A percentile compares a stretch with the other conserved stretches of the same genome.
These are phyloP conservation scores for Linyphia triangularis DNA, from an alignment of 2,888 invertebrate genomes.

Conservation along the genomic window DNA sequence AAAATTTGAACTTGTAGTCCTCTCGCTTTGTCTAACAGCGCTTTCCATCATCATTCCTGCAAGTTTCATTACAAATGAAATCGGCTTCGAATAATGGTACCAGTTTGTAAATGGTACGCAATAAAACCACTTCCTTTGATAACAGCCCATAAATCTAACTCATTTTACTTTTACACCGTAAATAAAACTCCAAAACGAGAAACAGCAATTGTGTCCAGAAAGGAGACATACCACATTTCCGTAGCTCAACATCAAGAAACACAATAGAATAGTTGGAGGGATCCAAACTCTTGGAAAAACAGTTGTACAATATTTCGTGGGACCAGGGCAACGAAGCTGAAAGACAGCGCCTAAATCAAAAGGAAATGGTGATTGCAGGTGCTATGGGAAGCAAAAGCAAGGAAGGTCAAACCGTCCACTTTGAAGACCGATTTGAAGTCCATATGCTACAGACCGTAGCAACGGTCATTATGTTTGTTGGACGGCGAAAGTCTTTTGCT, in stretches of 20 bases:
- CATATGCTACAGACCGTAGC: constrained; percentile 50
- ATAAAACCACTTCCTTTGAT: no score
- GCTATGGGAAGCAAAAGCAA: constrained; percentile 27
- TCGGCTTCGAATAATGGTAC: no score
- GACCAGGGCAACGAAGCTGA: constrained; percentile 61
- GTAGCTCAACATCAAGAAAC: constrained; percentile 34
- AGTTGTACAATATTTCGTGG: constrained; percentile 64
- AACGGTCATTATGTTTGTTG: constrained; percentile 66
- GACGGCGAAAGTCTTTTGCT: constrained; percentile 36
- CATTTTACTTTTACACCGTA: no score
- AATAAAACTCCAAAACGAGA: neutral
- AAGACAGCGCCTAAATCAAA: constrained; percentile 61
- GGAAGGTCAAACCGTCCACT: constrained; percentile 71
- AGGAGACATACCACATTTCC: neutral
- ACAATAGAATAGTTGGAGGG: constrained; percentile 8
- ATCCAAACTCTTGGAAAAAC: constrained; percentile 13
- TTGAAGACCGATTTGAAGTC: constrained; percentile 8
- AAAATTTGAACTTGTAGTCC: no score
- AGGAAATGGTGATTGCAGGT: constrained; percentile 58
- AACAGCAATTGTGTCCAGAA: neutral
- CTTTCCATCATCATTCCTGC: no score
- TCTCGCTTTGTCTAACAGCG: no score
- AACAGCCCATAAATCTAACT: no score
- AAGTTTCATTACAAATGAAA: no score
- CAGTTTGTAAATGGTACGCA: no score